Evolutionary conservation across 1,140 invertebrate genomes (phyloP).

Genomic region (Oryzaephilus surinamensis): DNA sequence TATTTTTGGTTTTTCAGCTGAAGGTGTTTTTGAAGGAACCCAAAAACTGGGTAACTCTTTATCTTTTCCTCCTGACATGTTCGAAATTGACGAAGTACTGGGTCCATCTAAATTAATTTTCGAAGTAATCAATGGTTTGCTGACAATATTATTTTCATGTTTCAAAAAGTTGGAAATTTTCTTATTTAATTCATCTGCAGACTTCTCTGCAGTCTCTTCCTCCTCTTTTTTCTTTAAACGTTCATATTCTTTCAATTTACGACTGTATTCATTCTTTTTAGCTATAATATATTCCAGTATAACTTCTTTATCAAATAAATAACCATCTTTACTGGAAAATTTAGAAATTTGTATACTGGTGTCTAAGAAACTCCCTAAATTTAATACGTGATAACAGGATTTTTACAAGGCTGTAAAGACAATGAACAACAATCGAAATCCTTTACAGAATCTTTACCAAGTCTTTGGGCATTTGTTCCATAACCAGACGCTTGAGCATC

Average conservation of each 20-base stretch:
- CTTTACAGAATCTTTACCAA: slow-evolving; percentile 95
- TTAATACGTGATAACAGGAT: slow-evolving; percentile 79
- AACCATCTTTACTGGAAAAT: slow-evolving; percentile 78
- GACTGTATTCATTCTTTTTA: slow-evolving; percentile 86
- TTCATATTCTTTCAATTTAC: slow-evolving; percentile 89
- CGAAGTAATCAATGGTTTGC: slow-evolving; percentile 37
- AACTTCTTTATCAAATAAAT: slow-evolving; percentile 94
- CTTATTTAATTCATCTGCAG: slow-evolving; percentile 57
- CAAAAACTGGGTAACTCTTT: slow-evolving; percentile 92
- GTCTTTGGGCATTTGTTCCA: slow-evolving; percentile 68
- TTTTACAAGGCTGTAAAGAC: slow-evolving; percentile 88
- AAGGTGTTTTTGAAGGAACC: slow-evolving; percentile 90
- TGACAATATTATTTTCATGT: slow-evolving; percentile 60
- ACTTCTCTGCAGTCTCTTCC: slow-evolving; percentile 49
- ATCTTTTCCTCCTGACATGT: slow-evolving; percentile 54
- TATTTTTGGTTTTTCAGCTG: slow-evolving; percentile 58
- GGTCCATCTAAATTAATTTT: slow-evolving; percentile 36
- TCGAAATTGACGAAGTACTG: slow-evolving; percentile 53
- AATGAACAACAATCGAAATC: slow-evolving; percentile 97
- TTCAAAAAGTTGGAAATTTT: slow-evolving; percentile 69
- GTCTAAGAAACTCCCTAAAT: slow-evolving; percentile 18
- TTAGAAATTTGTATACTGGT: background rate
- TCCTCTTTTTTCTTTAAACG: slow-evolving; percentile 71
- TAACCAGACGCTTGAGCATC: slow-evolving; percentile 89
- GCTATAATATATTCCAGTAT: slow-evolving; percentile 92